Percentiles rank a stretch among this genome's conserved stretches.
Evolutionary conservation across 2,888 invertebrate species (phyloP).

Genomic region (Drepana falcataria): DNA sequence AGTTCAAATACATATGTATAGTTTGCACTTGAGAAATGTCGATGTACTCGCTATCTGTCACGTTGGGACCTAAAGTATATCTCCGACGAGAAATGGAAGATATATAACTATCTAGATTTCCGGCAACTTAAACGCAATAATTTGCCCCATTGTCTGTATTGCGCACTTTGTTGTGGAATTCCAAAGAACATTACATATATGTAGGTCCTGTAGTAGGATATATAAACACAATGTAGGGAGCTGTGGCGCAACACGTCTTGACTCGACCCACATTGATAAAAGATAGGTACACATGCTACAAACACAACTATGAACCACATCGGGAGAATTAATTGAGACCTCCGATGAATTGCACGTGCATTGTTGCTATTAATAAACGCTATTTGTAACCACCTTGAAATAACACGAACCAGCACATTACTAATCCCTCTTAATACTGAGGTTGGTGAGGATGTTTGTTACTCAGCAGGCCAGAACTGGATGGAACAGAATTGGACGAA

Average conservation of each 20-base stretch:
- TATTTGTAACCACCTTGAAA: not conserved
- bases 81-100: too few relatives aligned
- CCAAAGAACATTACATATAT: not conserved
- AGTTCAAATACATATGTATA: too few relatives aligned
- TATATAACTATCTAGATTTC: too few relatives aligned
- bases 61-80: too few relatives aligned
- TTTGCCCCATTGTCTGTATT: too few relatives aligned
- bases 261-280: slow-evolving; percentile 69
- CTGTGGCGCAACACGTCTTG: slow-evolving; percentile 56
- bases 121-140: too few relatives aligned
- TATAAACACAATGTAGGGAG: slow-evolving; percentile 42
- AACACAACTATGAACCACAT: slow-evolving; percentile 31
- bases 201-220: not conserved
- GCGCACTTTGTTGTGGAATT: not conserved
- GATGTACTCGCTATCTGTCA: too few relatives aligned
- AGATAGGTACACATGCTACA: slow-evolving; percentile 39
- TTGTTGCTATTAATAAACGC: not conserved
- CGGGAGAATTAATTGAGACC: slow-evolving; percentile 38
- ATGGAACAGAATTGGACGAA: too few relatives aligned
- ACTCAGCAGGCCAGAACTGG: too few relatives aligned
- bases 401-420: not conserved
- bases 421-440: not conserved
- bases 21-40: too few relatives aligned
- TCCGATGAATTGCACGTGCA: slow-evolving; percentile 20
- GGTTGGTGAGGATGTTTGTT: too few relatives aligned